These are phyloP conservation scores for Gandaritis pyraliata DNA, from an alignment of 2,888 invertebrate species.

Conservation along the genomic window DNA sequence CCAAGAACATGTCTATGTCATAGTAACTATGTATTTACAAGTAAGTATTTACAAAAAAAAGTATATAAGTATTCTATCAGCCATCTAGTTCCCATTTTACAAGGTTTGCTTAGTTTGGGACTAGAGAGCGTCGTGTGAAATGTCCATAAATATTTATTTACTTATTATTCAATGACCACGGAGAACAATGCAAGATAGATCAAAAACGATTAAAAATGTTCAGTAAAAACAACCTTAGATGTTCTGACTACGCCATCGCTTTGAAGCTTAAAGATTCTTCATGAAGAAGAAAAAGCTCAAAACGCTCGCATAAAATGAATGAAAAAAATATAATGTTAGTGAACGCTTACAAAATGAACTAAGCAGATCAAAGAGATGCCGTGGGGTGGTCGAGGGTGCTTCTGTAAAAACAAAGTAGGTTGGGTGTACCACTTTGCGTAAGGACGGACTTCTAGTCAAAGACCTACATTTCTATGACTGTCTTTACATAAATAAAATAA, in stretches of 20 bases:
- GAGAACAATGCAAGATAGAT: no score
- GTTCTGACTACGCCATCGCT: not conserved
- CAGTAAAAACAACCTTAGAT: not conserved
- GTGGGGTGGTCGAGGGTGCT: constrained; percentile 13
- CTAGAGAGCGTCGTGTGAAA: no score
- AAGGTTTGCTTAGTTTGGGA: no score
- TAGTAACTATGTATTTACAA: no score
- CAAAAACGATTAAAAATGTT: no score
- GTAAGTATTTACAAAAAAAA: no score
- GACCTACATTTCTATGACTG: constrained; percentile 12
- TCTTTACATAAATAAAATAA: no score
- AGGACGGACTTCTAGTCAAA: constrained; percentile 1
- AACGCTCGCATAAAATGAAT: constrained; percentile 5
- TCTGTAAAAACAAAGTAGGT: constrained; percentile 4
- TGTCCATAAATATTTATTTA: no score
- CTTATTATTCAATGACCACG: no score
- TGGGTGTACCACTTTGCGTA: constrained; percentile 5
- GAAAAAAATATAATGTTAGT: constrained; percentile 4
- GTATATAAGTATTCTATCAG: no score
- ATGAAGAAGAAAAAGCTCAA: not conserved
- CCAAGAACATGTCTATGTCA: no score
- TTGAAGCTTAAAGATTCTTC: not conserved
- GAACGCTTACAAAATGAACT: constrained; percentile 8
- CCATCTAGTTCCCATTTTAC: no score
- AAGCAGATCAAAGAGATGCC: constrained; percentile 19